Base-by-base conservation (phyloP, 2,888 invertebrate species). In the Operophtera brumata region DNA sequence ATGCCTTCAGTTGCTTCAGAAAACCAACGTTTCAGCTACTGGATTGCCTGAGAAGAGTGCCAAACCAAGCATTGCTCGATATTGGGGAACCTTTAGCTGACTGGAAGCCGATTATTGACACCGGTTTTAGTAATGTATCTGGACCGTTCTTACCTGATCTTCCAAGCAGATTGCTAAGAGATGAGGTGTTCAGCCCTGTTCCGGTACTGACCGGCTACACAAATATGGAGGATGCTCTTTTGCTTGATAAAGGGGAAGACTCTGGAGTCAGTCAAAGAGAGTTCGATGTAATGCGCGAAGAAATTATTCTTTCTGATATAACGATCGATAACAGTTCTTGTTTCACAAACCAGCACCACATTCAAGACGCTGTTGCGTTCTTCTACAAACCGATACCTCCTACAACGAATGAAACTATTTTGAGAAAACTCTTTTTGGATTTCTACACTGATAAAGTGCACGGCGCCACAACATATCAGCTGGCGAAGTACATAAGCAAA, bases 51-150 rank as follows among this genome's bases (percentile, higher is more conserved):
- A 90, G 94, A 68, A 84, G 92, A 64, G 91, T 93, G 0, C 91
- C 92, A 37, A 91, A 91, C 12, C 86, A 92, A 62, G 86, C 91
- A 9, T 82, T 96, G 35, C 86, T 94, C 7, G 91, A 92, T 67
- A 89, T 92, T 47, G 90, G 92, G 20, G 94, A 93, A 49, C 91
- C 93, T 8, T 65, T 92, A 32, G 82, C 84, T 10, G 84, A 91
- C 45, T 95, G 95, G 96, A 94, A 94, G 55, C 96, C 96, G 0
- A 92, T 96, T 8, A 90, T 96, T n/a, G 96, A 96, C 72, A 88
- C 80, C 1, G 93, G 93, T 7, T 88, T 94, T 40, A 94, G 93
- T 48, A 95, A 94, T 65, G 91, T 91, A 13, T 91, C 92, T 0
- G 91, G 91, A 30, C 90, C 93, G 0, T 95, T 96, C 71, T 81